These are phyloP conservation scores for Leptodactylus fallax DNA, from an alignment of 2,797 vertebrate genomes.

Conservation along the genomic window DNA sequence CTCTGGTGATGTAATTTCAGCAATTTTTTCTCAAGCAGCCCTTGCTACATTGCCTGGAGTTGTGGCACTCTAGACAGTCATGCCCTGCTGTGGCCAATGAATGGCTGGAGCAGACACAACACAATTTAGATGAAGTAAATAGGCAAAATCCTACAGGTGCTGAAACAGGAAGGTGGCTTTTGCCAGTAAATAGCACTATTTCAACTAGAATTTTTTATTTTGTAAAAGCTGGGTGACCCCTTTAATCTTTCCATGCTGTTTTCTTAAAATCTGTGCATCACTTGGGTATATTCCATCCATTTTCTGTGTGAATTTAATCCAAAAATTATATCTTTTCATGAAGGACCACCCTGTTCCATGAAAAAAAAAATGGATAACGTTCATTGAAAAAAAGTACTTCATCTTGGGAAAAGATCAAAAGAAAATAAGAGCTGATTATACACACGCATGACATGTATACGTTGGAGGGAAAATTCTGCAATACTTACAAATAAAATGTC, in stretches of 20 bases:
- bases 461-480: slow-evolving; percentile 57
- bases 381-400: background rate
- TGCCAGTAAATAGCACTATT: too few relatives aligned
- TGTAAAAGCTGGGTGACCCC: background rate
- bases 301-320: background rate
- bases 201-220: too few relatives aligned
- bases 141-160: too few relatives aligned
- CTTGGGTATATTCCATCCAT: background rate
- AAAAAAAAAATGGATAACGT: background rate
- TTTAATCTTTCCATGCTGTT: background rate
- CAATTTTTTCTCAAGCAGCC: too few relatives aligned
- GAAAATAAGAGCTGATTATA: slow-evolving; percentile 73
- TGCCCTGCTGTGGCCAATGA: too few relatives aligned
- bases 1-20: too few relatives aligned
- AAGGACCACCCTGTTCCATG: slow-evolving; percentile 30
- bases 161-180: too few relatives aligned
- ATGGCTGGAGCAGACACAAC: too few relatives aligned
- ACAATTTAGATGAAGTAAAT: too few relatives aligned
- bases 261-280: background rate
- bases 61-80: too few relatives aligned
- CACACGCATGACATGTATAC: slow-evolving; percentile 67
- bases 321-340: background rate
- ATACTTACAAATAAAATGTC: slow-evolving; percentile 69
- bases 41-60: too few relatives aligned
- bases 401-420: slow-evolving; percentile 66